Base-by-base conservation (phyloP, 2,888 invertebrate genomes). In the Parnassius smintheus region DNA sequence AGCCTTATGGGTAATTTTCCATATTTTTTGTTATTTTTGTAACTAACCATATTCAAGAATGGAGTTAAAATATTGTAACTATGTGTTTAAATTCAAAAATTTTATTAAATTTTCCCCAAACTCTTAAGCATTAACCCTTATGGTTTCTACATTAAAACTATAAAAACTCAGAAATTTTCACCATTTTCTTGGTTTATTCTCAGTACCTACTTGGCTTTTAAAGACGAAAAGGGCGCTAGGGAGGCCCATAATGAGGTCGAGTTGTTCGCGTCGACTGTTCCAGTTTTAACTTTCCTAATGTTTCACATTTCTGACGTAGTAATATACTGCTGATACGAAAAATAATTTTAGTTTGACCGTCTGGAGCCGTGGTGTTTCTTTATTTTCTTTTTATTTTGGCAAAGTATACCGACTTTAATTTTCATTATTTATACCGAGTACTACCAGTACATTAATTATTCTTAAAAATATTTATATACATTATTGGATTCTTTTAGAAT, bases 231-330 rank as follows among this genome's bases (percentile, higher is more conserved):
- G 18, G 25, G 11, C 18, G 12, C 55, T 45, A 13, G 22, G 55
- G 45, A 45, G 51, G 10, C 55, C 44, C 41, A 45, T 55, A 22
- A 45, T 45, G 55, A 35, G 8, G 55, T 22, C 45, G 51, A 55
- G 18, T 11, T 45, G 44, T 22, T 54, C 54, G 35, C n/a, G 53
- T 13, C 35, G 53, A 9, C 42, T 12, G 55, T 55, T 55, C 45
- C 45, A 55, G 45, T 55, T 55, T 44, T 22, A 55, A 55, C 45
- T 44, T 55, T 55, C 41, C 18, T 42, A 44, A 55, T 45, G 45
- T 45, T 45, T 11, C 13, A 22, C 22, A 55, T 55, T 55, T 55
- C 22, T 44, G 45, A 22, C 44, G 18, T 45, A 18, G 45, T 11
- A 22, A 18, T 22, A 9, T 45, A 45, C 13, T 9, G 11, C 3